Evolutionary conservation across 2,888 invertebrate species (phyloP).

Genomic region (Epiperipatus broadwayi): DNA sequence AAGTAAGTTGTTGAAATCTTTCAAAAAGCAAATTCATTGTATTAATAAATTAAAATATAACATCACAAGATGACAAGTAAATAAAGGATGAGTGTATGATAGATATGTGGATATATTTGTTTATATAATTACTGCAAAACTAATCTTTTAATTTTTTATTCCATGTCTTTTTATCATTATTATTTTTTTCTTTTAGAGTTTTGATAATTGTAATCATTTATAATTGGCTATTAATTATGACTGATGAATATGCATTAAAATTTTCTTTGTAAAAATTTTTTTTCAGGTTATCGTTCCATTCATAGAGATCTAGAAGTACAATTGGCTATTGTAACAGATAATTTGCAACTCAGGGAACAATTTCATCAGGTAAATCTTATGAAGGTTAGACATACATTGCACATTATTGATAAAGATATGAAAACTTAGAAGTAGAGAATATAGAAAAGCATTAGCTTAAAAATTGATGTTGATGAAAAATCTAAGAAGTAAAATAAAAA

Average conservation of each 20-base stretch:
- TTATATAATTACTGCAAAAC: neutral
- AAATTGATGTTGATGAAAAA: no score
- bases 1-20: no score
- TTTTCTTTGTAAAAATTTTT: constrained; percentile 9
- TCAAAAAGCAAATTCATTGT: no score
- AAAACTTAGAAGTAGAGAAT: no score
- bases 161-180: neutral
- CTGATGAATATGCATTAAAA: constrained; percentile 5
- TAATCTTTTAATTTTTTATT: neutral
- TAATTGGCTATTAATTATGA: neutral
- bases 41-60: no score
- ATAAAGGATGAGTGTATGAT: no score
- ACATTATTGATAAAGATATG: no score
- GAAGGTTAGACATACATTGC: no score
- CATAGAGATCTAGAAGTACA: constrained; percentile 83
- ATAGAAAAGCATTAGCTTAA: no score
- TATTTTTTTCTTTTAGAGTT: constrained; percentile 10
- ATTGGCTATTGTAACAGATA: constrained; percentile 62
- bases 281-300: constrained; percentile 52
- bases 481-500: no score
- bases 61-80: no score
- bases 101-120: no score
- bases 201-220: neutral
- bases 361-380: constrained; percentile 37
- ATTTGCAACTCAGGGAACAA: constrained; percentile 40